Conservation (phyloP, 2,888 invertebrate genomes). For the Chalcosyrphus nemorum region DNA sequence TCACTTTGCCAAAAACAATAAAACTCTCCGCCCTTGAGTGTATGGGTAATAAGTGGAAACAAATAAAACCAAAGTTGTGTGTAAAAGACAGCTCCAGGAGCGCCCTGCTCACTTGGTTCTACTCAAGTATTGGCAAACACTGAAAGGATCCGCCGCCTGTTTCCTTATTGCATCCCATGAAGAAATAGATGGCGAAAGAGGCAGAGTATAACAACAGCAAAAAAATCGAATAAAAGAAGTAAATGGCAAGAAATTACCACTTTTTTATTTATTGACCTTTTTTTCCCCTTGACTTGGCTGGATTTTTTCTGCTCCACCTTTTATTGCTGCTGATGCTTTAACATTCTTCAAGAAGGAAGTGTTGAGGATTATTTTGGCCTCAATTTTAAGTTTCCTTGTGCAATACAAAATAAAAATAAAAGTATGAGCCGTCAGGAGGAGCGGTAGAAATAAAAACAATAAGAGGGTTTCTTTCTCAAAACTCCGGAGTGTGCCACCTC, state of each 20-base stretch:
- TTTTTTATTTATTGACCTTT: conserved; percentile 32
- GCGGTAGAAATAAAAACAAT: conserved; percentile 8
- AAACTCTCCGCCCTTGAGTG: background rate
- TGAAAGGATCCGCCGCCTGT: conserved; percentile 20
- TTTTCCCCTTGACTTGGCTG: background rate
- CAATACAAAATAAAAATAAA: background rate
- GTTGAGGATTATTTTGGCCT: conserved; percentile 69
- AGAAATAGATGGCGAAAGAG: background rate
- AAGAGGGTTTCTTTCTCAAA: background rate
- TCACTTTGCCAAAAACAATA: conserved; percentile 49
- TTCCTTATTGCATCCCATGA: conserved; percentile 40
- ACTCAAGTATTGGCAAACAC: conserved; percentile 56
- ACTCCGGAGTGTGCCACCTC: conserved; percentile 19
- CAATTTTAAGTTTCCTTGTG: conserved; percentile 45
- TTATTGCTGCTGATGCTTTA: conserved; percentile 45
- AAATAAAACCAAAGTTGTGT: conserved; percentile 13
- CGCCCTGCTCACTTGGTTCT: conserved; percentile 15
- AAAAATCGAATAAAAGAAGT: conserved; percentile 5
- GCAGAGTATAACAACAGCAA: background rate
- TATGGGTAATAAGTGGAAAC: conserved; percentile 6
- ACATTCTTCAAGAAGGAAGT: conserved; percentile 48
- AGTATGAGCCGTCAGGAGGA: too few relatives aligned
- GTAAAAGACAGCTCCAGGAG: conserved; percentile 17
- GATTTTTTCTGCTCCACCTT: conserved; percentile 40
- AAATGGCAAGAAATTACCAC: conserved; percentile 63